A percentile compares a stretch with the other conserved stretches of the same genome.
Conservation (phyloP, 2,113 vertebrate species). For the Archocentrus centrarchus region DNA sequence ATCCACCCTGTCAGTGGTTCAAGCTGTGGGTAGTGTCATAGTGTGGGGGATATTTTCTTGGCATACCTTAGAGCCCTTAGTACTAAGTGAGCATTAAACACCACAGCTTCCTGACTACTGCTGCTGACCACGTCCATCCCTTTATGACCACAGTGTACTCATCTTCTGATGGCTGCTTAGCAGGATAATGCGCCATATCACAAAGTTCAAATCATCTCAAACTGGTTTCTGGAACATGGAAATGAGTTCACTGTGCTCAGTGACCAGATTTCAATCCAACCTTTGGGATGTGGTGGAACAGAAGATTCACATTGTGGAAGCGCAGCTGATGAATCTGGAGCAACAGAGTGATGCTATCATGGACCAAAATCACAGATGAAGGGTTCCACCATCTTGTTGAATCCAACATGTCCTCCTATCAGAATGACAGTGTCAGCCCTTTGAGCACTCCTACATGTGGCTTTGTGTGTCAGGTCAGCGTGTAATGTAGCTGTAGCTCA, state of each 20-base stretch:
- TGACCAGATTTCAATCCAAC: background rate
- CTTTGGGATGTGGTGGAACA: background rate
- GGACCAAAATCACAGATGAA: background rate
- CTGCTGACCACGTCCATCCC: background rate
- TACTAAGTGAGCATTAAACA: too few species aligned
- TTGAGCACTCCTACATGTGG: too few species aligned
- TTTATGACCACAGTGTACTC: slow-evolving; percentile 1
- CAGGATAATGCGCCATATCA: background rate
- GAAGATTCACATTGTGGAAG: background rate
- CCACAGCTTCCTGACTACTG: background rate
- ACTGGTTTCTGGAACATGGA: background rate
- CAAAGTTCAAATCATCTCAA: background rate
- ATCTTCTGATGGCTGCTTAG: background rate
- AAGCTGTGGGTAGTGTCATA: background rate
- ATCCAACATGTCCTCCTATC: too few species aligned
- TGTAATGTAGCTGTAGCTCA: too few species aligned
- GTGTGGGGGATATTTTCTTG: too few species aligned
- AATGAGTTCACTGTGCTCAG: background rate
- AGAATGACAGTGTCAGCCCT: too few species aligned
- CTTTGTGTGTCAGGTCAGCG: too few species aligned
- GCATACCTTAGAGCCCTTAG: too few species aligned
- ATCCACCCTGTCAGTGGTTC: background rate
- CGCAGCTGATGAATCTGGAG: background rate
- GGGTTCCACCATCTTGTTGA: background rate
- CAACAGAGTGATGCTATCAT: background rate